Conservation (phyloP, 1,140 invertebrate species). For the Drosophila sp. region DNA sequence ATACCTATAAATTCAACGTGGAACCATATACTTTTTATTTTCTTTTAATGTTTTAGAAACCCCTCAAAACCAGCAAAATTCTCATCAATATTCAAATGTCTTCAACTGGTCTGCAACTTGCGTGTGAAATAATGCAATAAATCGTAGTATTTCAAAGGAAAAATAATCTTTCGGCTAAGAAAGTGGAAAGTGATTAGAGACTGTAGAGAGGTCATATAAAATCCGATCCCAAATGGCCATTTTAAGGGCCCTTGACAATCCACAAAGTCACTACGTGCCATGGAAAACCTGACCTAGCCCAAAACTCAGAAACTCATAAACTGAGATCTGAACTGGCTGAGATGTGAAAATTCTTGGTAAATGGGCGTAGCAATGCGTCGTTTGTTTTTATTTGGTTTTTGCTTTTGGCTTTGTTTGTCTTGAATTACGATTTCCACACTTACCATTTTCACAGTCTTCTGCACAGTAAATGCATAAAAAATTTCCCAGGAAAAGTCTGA, state of each 20-base stretch:
- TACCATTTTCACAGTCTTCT: slow-evolving; percentile 37
- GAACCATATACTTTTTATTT: background rate
- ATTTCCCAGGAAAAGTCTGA: slow-evolving; percentile 58
- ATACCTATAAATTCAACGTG: too few relatives aligned
- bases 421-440: slow-evolving; percentile 32
- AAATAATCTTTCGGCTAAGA: slow-evolving; percentile 7
- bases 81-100: slow-evolving; percentile 2
- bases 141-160: background rate
- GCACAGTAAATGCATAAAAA: slow-evolving; percentile 48
- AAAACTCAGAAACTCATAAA: slow-evolving; percentile 12
- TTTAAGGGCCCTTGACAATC: slow-evolving; percentile 29
- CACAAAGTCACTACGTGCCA: slow-evolving; percentile 6
- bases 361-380: slow-evolving; percentile 1
- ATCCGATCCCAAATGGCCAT: slow-evolving; percentile 9
- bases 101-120: slow-evolving; percentile 5
- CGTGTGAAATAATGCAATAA: slow-evolving; percentile 1
- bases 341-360: slow-evolving; percentile 42
- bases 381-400: slow-evolving; percentile 21
- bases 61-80: background rate
- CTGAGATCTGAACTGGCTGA: slow-evolving; percentile 6
- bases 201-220: background rate
- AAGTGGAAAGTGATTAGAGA: slow-evolving; percentile 28
- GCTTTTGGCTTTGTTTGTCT: slow-evolving; percentile 14
- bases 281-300: slow-evolving; percentile 41
- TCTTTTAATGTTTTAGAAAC: background rate